Evolutionary conservation across 2,113 vertebrate species (phyloP), one percentile per base, ranked within the genome.

Genomic region (Abramis brama): DNA sequence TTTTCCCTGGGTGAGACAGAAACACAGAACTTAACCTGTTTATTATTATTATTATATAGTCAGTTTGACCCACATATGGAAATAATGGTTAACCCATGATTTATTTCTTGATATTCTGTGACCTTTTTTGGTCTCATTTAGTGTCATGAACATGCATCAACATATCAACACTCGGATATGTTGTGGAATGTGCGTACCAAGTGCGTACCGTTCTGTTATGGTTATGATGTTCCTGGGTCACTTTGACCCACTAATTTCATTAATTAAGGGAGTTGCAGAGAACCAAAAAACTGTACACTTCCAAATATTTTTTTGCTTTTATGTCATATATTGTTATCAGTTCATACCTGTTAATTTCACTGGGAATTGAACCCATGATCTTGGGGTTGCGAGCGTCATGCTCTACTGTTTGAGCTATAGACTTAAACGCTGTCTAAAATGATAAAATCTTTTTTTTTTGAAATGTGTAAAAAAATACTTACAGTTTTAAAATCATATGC

Each of bases 1-100:
- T 99, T 99, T 92, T 98, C 98, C 13, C 93, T 99, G 11, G 98
- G 98, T 99, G 91, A 94, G 94, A 84, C 13, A 30, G 8, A n/a
- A 23, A 77, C 25, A n/a, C 10, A 25, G 5, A 23, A 23, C 47
- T 17, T n/a, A 39, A 1, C 33, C 9, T 21, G 23, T 70, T 36
- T 70, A 70, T 70, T 9, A 70, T 1, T 4, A 30, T 33, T 33
- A 33, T 33, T 33, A 33, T 33, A 33, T 33, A 27, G 8, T 39
- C 19, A 23, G 2, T 23, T 71, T 71, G 4, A 23, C 68, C 19
- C 30, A 33, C 19, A 23, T 23, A 1, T 6, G 27, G 7, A 55
- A 74, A 57, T 15, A 15, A 23, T 71, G 33, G 66, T 36, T 19
- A 19, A 68, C 19, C 19, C 8, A 57, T 23, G 55, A 13, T 66